phyloP scores from a whole-genome alignment of 2,797 vertebrate genomes.

The Muscicapa comitata region DNA sequence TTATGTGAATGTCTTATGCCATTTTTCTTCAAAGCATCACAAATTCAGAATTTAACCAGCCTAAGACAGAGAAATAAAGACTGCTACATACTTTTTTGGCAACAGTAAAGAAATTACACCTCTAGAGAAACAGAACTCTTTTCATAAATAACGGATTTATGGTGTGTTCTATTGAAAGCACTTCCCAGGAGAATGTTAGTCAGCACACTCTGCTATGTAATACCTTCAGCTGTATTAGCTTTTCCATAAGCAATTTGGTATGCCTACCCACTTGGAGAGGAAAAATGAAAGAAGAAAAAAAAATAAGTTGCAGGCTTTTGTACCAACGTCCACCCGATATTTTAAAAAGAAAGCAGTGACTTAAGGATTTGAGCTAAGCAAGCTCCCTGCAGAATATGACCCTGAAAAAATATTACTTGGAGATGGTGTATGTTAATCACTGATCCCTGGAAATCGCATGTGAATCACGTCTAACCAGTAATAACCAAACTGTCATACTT shows the following conservation, averaged over 20 bases:
- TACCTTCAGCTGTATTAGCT: slow-evolving; percentile 23
- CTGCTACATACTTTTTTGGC: neutral
- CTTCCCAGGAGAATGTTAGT: slow-evolving; percentile 33
- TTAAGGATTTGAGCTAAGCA: neutral
- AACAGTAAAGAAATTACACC: neutral
- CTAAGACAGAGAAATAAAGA: slow-evolving; percentile 4
- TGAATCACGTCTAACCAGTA: slow-evolving; percentile 59
- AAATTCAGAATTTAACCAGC: neutral
- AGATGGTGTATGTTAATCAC: slow-evolving; percentile 51
- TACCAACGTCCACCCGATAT: neutral
- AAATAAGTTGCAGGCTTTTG: neutral
- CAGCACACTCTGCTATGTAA: neutral
- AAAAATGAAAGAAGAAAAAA: neutral
- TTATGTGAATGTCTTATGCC: neutral
- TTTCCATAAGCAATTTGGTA: slow-evolving; percentile 15
- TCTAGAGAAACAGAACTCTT: neutral
- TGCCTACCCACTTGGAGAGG: neutral
- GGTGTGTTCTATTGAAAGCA: slow-evolving; percentile 2
- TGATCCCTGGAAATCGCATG: slow-evolving; percentile 53
- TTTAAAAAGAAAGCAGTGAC: neutral
- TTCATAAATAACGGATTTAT: slow-evolving; percentile 22
- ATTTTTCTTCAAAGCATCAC: neutral
- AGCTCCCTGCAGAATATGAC: neutral
- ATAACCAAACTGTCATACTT: slow-evolving; percentile 55
- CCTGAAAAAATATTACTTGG: slow-evolving; percentile 42